Percentiles rank a stretch among this genome's conserved stretches.
phyloP scores from a whole-genome alignment of 2,797 vertebrate genomes.

The Phataginus tricuspis region DNA sequence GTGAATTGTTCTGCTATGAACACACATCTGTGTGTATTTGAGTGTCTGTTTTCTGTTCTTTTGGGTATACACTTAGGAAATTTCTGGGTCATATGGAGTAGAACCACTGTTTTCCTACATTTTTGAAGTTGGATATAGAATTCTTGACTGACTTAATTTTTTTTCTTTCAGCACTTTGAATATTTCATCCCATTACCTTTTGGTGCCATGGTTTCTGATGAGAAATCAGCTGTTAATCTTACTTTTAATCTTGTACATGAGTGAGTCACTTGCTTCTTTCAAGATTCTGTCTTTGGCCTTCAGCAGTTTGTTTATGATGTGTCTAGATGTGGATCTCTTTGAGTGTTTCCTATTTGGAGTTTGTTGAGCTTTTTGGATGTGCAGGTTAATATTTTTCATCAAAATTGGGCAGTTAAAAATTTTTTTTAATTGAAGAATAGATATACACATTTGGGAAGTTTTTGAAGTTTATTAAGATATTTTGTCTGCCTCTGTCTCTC shows the following conservation, averaged over 20 bases:
- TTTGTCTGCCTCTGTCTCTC: not conserved
- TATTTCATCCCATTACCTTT: not conserved
- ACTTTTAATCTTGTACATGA: not conserved
- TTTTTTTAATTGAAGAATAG: no score
- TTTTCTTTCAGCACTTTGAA: not conserved
- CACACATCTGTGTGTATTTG: not conserved
- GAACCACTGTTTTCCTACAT: not conserved
- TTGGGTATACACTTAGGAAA: not conserved
- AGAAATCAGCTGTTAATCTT: not conserved
- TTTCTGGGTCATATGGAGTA: not conserved
- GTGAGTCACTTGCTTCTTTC: not conserved
- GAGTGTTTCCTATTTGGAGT: not conserved
- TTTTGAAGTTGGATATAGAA: not conserved
- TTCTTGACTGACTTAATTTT: not conserved
- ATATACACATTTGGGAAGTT: not conserved
- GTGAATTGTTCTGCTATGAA: not conserved
- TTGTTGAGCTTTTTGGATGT: not conserved
- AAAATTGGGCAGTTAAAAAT: no score
- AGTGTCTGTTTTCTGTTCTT: not conserved
- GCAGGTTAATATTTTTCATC: not conserved
- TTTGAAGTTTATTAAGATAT: not conserved
- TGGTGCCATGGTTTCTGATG: not conserved
- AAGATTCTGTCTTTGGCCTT: not conserved
- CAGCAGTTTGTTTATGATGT: not conserved
- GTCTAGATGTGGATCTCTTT: not conserved